Evolutionary conservation across 2,113 vertebrate species (phyloP).

Genomic region (Ailuropoda melanoleuca): DNA sequence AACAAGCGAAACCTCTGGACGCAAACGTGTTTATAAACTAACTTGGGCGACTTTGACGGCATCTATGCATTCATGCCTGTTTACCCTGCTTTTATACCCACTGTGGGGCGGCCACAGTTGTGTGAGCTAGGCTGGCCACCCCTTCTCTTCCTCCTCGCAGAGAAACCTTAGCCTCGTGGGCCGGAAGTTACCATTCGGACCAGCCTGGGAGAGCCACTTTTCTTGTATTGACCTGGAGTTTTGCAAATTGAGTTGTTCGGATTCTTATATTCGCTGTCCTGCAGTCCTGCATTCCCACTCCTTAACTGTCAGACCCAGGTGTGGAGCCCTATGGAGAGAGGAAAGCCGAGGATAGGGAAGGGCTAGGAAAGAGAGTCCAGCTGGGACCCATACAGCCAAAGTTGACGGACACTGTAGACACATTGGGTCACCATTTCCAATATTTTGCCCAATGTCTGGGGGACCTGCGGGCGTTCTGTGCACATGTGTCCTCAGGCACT

Average conservation of each 20-base stretch:
- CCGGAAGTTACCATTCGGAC: background rate
- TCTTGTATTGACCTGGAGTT: background rate
- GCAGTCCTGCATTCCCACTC: background rate
- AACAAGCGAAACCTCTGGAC: rapidly evolving
- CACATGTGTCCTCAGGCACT: background rate
- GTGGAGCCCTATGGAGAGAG: background rate
- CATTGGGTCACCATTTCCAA: background rate
- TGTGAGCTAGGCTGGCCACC: background rate
- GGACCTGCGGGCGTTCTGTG: background rate
- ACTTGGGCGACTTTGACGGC: background rate
- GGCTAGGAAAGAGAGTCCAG: background rate
- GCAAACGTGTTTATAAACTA: background rate
- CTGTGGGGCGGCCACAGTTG: background rate
- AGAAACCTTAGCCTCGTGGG: background rate
- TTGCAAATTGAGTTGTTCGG: background rate
- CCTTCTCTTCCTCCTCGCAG: rapidly evolving
- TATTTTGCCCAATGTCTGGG: background rate
- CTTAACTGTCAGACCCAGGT: background rate
- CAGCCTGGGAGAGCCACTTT: background rate
- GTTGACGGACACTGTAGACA: background rate
- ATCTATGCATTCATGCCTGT: background rate
- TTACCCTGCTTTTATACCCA: background rate
- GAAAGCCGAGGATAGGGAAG: too few relatives aligned
- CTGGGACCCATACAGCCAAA: too few relatives aligned
- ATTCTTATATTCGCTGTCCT: background rate